Evolutionary conservation across 2,888 invertebrate species (phyloP).

Genomic region (Phyllotreta striolata): DNA sequence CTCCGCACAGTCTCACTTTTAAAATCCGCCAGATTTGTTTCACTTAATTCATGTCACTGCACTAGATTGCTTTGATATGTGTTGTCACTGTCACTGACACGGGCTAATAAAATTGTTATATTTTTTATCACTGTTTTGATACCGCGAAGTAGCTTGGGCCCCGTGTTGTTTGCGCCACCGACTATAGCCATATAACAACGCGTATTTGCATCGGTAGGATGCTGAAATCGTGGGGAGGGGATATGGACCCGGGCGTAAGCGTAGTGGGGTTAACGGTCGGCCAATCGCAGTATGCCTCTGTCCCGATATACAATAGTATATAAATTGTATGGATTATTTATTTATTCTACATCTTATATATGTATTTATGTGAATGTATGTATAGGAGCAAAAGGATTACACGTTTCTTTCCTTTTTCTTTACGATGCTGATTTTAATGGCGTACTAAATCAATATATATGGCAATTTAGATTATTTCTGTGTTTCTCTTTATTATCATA

Average conservation of each 20-base stretch:
- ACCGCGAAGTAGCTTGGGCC: slow-evolving; percentile 34
- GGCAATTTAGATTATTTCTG: slow-evolving; percentile 47
- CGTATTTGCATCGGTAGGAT: slow-evolving; percentile 59
- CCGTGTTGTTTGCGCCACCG: slow-evolving; percentile 55
- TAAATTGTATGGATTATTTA: slow-evolving; percentile 64
- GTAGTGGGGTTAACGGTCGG: slow-evolving; percentile 50
- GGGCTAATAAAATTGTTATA: slow-evolving; percentile 32
- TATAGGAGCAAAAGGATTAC: slow-evolving; percentile 57
- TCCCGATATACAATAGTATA: slow-evolving; percentile 63
- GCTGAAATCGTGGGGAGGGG: slow-evolving; percentile 57
- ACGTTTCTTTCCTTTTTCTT: slow-evolving; percentile 49
- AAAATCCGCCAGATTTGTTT: slow-evolving; percentile 68
- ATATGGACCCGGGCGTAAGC: slow-evolving; percentile 51
- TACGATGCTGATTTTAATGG: slow-evolving; percentile 53
- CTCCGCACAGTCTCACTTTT: slow-evolving; percentile 68
- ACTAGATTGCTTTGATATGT: slow-evolving; percentile 45
- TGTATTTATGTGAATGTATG: slow-evolving; percentile 62
- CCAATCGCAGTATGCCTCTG: slow-evolving; percentile 52
- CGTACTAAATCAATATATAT: slow-evolving; percentile 55
- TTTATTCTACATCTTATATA: slow-evolving; percentile 63
- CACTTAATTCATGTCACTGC: slow-evolving; percentile 40
- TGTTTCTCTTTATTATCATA: slow-evolving; percentile 33
- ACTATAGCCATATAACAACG: slow-evolving; percentile 59
- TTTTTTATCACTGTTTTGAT: slow-evolving; percentile 12
- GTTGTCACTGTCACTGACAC: slow-evolving; percentile 48